Conservation (phyloP, 2,888 invertebrate genomes). For the Lasioglossum figueresi region DNA sequence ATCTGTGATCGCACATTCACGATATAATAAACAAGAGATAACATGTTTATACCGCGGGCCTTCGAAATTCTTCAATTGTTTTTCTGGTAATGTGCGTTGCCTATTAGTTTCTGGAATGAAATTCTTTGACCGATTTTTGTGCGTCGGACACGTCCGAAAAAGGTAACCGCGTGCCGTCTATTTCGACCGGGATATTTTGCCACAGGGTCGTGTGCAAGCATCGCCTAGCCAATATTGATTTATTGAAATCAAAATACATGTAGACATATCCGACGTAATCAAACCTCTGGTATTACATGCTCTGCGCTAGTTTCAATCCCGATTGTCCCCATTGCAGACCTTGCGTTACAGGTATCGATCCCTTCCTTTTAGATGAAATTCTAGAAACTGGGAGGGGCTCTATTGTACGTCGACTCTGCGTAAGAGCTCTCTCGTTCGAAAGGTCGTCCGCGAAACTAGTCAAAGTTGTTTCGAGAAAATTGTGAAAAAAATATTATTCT, state of each 20-base stretch:
- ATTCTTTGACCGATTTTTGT: not conserved
- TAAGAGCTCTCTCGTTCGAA: not conserved
- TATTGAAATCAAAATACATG: not conserved
- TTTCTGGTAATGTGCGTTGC: not conserved
- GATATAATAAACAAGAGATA: no score
- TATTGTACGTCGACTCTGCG: not conserved
- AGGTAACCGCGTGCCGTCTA: not conserved
- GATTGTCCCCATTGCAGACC: conserved; percentile 10
- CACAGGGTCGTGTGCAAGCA: not conserved
- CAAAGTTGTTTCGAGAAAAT: not conserved
- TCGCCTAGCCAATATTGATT: not conserved
- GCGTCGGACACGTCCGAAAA: not conserved
- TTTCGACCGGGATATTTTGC: not conserved
- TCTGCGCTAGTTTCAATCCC: conserved; percentile 4
- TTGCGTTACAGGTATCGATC: conserved; percentile 13
- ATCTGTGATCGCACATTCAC: no score
- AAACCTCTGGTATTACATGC: conserved; percentile 3
- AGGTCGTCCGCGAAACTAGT: not conserved
- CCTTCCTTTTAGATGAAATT: conserved; percentile 19
- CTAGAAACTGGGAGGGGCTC: conserved; percentile 17
- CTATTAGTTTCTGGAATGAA: not conserved
- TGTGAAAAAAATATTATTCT: not conserved
- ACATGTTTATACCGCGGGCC: no score
- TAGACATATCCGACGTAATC: conserved; percentile 6
- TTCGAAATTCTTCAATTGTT: not conserved